Conservation (phyloP, 2,113 vertebrate species). For the Nothocercus julius region DNA sequence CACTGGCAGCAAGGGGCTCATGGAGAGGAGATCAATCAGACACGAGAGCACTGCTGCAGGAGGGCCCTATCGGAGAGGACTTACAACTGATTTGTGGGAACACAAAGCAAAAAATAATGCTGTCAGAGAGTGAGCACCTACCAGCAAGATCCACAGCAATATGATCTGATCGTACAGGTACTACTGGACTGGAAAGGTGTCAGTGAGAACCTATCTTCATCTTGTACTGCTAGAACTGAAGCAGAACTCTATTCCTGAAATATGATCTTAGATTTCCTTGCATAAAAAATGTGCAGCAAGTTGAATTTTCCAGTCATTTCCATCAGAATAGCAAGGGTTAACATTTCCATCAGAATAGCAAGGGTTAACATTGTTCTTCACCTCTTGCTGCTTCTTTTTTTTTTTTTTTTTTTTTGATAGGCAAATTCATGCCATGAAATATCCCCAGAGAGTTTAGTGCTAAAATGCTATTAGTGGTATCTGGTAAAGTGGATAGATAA, state of each 20-base stretch:
- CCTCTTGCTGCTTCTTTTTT: not conserved
- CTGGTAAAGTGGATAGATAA: not conserved
- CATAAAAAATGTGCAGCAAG: not conserved
- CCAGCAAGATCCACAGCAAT: not conserved
- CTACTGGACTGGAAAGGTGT: not conserved
- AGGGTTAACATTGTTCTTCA: not conserved
- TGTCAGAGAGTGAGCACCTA: not conserved
- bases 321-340: not conserved
- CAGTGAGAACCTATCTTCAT: not conserved
- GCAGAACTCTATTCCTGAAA: not conserved
- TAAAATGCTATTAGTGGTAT: not conserved
- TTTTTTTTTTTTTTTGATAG: not conserved
- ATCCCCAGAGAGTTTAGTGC: not conserved
- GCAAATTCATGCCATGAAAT: not conserved
- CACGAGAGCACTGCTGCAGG: not conserved
- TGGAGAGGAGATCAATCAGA: not conserved
- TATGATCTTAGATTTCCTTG: not conserved
- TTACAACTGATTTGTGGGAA: not conserved
- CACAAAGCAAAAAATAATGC: not conserved
- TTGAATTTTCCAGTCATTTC: not conserved
- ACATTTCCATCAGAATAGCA: not conserved
- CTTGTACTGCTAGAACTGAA: not conserved
- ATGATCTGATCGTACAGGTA: not conserved
- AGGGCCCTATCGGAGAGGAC: not conserved
- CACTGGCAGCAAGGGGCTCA: not conserved